Evolutionary conservation across 2,888 invertebrate genomes (phyloP), one percentile per base, ranked within the genome.

Genomic region (Rotaria magnacalcarata): DNA sequence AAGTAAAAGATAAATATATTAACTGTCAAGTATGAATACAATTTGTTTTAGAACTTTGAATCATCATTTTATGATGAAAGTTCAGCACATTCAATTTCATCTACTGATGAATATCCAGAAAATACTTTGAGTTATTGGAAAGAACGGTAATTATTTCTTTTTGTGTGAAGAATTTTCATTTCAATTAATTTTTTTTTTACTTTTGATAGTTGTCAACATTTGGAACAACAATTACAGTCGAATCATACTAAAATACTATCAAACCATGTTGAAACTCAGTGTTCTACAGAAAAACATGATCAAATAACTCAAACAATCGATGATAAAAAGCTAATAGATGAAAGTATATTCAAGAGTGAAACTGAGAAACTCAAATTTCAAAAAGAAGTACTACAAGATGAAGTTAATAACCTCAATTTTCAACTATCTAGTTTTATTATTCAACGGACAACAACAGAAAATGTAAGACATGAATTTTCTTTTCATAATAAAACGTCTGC

Each of bases 121-220:
- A 47, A 43, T 80, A 47, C 80, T 24, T n/a, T 80, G n/a, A 43
- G 10, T 14, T 80, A 47, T 80, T 80, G 80, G 80, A 80, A n/a
- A 47, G 47, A 80, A 43, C 80, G 80, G 80, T 80, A 47, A 47
- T 27, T 41, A 4, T 34, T 41, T 5, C 6, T 8, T 67, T 41
- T 34, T 52, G 6, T 52, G 11, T 14, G 50, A 80, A 47, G 1
- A 47, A 80, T 41, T 43, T 47, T 80, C 10, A 80, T 24, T 24
- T 21, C 10, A 47, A 0, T 52, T 0, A 80, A 6, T 0, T 7
- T 2, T 11, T 50, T 50, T 50, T 50, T 11, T 80, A 0, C 5
- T n/a, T 14, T n/a, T n/a, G 10, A 43, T 80, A 80, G 80, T 47
- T 80, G 47, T n/a, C 80, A 80, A 0, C 80, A 80, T n/a, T 47